Evolutionary conservation across 2,797 vertebrate species (phyloP).

Genomic region (Micromesistius poutassou): DNA sequence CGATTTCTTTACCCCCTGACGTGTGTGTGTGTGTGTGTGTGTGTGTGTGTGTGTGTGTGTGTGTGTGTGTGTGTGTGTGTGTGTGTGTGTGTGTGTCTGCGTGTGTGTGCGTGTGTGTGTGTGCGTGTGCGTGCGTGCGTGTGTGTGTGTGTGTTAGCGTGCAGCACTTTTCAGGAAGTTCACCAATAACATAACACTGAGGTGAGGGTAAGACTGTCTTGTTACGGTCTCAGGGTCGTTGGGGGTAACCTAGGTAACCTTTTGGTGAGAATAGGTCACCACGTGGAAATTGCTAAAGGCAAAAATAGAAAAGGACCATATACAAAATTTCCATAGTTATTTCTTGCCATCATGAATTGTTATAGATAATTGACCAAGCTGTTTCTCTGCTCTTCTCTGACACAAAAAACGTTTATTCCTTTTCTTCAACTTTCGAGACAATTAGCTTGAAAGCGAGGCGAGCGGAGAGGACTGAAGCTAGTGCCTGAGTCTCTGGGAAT

Average conservation of each 20-base stretch:
- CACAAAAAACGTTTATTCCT: not conserved
- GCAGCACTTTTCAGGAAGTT: constrained; percentile 21
- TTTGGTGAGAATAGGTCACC: constrained; percentile 18
- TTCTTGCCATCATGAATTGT: not conserved
- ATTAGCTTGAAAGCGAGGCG: constrained; percentile 31
- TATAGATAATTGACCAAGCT: constrained; percentile 15
- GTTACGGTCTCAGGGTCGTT: constrained; percentile 19
- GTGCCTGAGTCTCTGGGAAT: constrained; percentile 26
- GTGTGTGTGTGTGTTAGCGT: not conserved
- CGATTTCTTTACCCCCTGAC: not conserved
- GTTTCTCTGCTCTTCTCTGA: constrained; percentile 17
- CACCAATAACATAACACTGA: constrained; percentile 34
- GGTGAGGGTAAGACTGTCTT: constrained; percentile 22
- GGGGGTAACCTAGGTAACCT: not conserved
- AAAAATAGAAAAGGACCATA: not conserved
- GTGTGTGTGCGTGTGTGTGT: not conserved
- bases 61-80: not conserved
- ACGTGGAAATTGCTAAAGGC: constrained; percentile 3
- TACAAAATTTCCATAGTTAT: not conserved
- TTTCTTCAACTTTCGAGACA: constrained; percentile 1
- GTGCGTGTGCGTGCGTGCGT: not conserved
- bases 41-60: not conserved
- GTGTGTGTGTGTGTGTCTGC: not conserved
- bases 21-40: not conserved
- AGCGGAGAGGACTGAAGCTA: constrained; percentile 18